Evolutionary conservation across 2,113 vertebrate species (phyloP).

Genomic region (Callaeas wilsoni): DNA sequence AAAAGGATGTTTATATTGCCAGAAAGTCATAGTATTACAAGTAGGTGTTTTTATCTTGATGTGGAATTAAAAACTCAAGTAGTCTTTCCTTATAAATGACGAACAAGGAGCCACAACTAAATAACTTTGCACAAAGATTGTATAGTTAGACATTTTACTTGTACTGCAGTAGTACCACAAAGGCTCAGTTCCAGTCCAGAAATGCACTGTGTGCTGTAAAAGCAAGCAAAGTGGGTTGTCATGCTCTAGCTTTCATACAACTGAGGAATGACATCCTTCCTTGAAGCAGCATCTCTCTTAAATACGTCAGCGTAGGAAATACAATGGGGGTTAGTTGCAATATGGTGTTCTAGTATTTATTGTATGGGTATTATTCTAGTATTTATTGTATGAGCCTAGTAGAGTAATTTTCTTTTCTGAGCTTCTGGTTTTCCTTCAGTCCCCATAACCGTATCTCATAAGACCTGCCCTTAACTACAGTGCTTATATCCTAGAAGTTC

Average conservation of each 20-base stretch:
- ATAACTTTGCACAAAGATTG: neutral
- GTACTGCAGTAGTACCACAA: neutral
- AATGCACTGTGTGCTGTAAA: neutral
- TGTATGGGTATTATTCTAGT: neutral
- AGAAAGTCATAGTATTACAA: neutral
- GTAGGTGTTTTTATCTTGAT: neutral
- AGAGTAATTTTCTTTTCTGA: neutral
- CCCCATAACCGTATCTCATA: neutral
- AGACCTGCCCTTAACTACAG: neutral
- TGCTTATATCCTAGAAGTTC: neutral
- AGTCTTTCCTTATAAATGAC: neutral
- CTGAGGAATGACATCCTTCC: neutral
- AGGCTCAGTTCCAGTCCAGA: neutral
- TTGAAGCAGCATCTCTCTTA: neutral
- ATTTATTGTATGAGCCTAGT: neutral
- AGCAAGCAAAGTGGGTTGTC: neutral
- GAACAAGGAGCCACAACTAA: neutral
- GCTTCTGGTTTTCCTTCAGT: neutral
- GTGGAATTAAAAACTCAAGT: neutral
- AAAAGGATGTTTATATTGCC: neutral
- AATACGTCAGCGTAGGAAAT: neutral
- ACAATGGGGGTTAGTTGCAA: neutral
- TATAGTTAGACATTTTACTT: neutral
- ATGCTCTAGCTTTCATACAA: neutral
- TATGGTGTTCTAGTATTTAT: neutral